Percentiles rank a stretch among this genome's conserved stretches.
These are phyloP conservation scores for Bubalus kerabau DNA, from an alignment of 2,113 vertebrate genomes.

Conservation along the genomic window DNA sequence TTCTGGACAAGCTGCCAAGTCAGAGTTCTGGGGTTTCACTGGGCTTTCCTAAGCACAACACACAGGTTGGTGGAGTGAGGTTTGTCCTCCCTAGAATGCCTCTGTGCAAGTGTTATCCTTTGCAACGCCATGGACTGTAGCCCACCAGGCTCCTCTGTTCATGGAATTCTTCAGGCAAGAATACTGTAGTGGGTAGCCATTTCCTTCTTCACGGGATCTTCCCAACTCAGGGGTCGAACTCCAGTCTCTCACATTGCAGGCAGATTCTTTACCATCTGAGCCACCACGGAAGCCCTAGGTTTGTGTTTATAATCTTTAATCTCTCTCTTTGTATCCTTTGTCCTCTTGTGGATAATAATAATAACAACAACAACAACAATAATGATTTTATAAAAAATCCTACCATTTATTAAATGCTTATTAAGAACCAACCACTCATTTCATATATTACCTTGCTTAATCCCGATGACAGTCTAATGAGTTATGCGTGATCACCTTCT, in stretches of 20 bases:
- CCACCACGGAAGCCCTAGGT: not conserved
- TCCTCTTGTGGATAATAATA: not conserved
- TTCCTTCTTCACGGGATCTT: not conserved
- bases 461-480: not conserved
- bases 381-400: not conserved
- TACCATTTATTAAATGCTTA: not conserved
- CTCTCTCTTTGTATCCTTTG: not conserved
- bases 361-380: not conserved
- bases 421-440: not conserved
- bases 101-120: not conserved
- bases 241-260: not conserved
- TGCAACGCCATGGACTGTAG: not conserved
- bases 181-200: not conserved
- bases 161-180: not conserved
- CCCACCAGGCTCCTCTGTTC: not conserved
- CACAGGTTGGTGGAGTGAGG: not conserved
- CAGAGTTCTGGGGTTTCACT: not conserved
- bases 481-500: not conserved
- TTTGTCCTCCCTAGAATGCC: not conserved
- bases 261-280: not conserved
- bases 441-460: not conserved
- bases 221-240: not conserved
- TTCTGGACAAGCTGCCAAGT: not conserved
- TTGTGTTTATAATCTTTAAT: not conserved
- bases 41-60: rapidly evolving